Evolutionary conservation across 2,888 invertebrate genomes (phyloP), one percentile per base, ranked within the genome.

Genomic region (Drosophila fulvimacula): DNA sequence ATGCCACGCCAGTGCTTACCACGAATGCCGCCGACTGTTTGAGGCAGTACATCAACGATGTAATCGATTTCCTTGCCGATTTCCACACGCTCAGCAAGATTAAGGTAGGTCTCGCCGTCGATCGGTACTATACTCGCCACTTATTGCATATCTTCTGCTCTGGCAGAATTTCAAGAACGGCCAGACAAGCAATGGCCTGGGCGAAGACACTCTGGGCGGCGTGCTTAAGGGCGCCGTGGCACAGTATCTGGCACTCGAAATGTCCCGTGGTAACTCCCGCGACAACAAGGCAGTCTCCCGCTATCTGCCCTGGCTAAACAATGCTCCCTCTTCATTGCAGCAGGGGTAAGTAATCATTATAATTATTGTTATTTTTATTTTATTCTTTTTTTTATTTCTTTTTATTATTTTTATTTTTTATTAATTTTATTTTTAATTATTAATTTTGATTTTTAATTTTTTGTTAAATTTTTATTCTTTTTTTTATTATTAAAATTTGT

Each of bases 131-230:
- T 17, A 17, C 5, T 36, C 2, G 11, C 9, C 2, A 7, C 7
- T 44, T 0, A 42, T 5, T 36, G 10, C 13, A 38, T 24, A 52
- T 13, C 7, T 21, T 48, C 15, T n/a, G 36, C 19, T 39, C 0
- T 60, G 30, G 13, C 61, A 91, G 92, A 91, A 92, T 64, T 90
- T 91, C 24, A 91, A 92, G 78, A 96, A 96, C 92, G 95, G 95
- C 5, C 93, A 93, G 58, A 92, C 93, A 27, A 93, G 93, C 92
- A 95, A 93, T 90, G 96, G 97, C 64, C 93, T 98, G 68, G 97
- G 98, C 91, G 98, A 99, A 92, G 99, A 99, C 92, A 98, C 99
- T 0, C 93, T 99, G 30, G 99, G 99, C 1, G 98, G 98, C 1
- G 97, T 98, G 55, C 94, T 99, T 59, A 99, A 99, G 93, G 98